Base-by-base conservation (phyloP, 2,888 invertebrate species). In the Eilema griseolum region DNA sequence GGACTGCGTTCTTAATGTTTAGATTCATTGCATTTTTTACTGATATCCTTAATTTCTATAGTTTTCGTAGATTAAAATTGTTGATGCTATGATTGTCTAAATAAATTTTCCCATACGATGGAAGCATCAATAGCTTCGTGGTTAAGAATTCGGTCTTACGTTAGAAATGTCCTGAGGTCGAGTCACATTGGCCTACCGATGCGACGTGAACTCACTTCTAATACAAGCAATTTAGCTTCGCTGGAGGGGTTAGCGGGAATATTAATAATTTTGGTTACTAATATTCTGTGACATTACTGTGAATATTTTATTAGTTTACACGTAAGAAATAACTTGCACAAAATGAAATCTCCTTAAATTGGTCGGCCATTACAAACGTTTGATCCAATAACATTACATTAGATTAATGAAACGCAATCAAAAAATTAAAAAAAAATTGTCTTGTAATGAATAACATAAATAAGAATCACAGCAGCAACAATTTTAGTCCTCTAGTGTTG, bases 21-120 rank as follows among this genome's bases (percentile, higher is more conserved):
- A 82, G 72, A 72, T 57, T 69, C 69, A 74, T 80, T 81, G 81
- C 81, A 81, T 81, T 81, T 82, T 79, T 73, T 67, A 77, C 76
- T 73, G 75, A 75, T 70, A 77, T 71, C 67, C 37, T 64, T 79
- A 72, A 69, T 66, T 60, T 78, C 23, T 62, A 31, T 63, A 41
- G 41, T 33, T 63, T 66, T 64, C n/a, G 14, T 65, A 14, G 23
- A 57, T 41, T 46, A 57, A 61, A 56, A 65, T 65, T 65, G 26
- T 68, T 68, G 61, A 26, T 71, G 71, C 65, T 65, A 61, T 33
- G 64, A 65, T 46, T 46, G 11, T 46, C 26, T n/a, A 23, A n/a
- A 31, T 31, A 14, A 14, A 26, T 14, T 0, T 14, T 14, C 14
- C 7, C 5, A 59, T 26, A 4, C 3, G 4, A 24, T 14, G 10